Base-by-base conservation (phyloP, 2,113 vertebrate genomes). In the Orientallactaga bullata region DNA sequence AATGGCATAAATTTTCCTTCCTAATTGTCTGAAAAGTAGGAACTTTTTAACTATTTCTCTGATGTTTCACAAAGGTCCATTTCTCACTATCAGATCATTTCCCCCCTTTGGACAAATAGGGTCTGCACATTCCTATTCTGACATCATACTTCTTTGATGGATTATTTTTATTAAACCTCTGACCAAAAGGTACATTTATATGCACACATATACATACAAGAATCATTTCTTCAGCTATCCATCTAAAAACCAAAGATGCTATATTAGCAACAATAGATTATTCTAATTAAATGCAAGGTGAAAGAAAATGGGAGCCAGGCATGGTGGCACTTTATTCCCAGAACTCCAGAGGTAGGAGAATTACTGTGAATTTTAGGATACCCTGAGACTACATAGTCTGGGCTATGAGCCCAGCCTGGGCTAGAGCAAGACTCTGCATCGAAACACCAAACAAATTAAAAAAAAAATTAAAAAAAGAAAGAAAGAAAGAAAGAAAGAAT, bases 71-170 rank as follows among this genome's bases (percentile, higher is more conserved):
- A 79, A 79, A 63, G 0, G 20, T 26, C 5, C 7, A 32, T 80
- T 32, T 68, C 10, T 68, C 26, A 13, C 42, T 92, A 35, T 37
- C 47, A 68, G 11, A 24, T 82, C 3, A 61, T 47, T 68, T 81
- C n/a, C 24, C 51, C 21, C 61, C 12, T 60, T 2, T 32, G 7
- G 8, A 0, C 8, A 68, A 55, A 28, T 18, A 89, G 12, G 3
- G 1, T n/a, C 21, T 42, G 0, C 10, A 0, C 0, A 2, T 86
- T 86, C 5, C 4, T 63, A 8, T 47, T 65, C 3, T 63, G 3
- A 63, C 26, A 69, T 28, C 7, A 71, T 58, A 4, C 4, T 39
- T 81, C 66, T 12, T 77, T 74, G 47, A 79, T 92, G 63, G 9
- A 83, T 61, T 55, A 63, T 77, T n/a, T 73, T 88, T 80, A 39